Evolutionary conservation across 2,888 invertebrate genomes (phyloP).

Genomic region (Ectemnius continuus): DNA sequence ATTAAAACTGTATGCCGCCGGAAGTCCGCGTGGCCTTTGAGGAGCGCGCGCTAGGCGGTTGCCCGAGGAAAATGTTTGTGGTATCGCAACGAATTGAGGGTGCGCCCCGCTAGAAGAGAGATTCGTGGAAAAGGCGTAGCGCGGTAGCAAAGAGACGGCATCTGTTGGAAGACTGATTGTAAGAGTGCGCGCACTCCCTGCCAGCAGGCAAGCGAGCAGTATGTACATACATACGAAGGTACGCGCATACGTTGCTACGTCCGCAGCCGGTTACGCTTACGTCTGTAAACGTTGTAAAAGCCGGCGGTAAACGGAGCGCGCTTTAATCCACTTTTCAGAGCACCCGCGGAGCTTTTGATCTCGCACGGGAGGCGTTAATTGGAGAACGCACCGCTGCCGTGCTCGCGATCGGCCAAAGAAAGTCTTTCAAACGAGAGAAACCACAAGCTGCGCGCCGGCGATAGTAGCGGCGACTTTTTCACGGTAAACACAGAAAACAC

Average conservation of each 20-base stretch:
- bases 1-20: constrained; percentile 28
- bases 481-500: constrained; percentile 56
- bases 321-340: constrained; percentile 65
- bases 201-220: not conserved
- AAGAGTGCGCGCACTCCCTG: too few species aligned
- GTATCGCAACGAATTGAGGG: constrained; percentile 25
- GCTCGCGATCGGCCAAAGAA: constrained; percentile 62
- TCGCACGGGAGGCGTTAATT: constrained; percentile 70
- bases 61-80: constrained; percentile 16
- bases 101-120: constrained; percentile 14
- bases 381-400: constrained; percentile 58
- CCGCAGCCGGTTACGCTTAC: constrained; percentile 5
- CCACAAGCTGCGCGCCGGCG: constrained; percentile 33
- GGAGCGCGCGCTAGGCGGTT: not conserved
- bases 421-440: constrained; percentile 60
- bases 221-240: constrained; percentile 1
- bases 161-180: constrained; percentile 6
- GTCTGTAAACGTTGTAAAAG: constrained; percentile 58
- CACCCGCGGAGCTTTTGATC: constrained; percentile 64
- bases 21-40: constrained; percentile 1
- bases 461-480: constrained; percentile 59
- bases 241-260: not conserved
- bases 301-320: constrained; percentile 54
- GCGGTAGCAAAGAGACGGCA: constrained; percentile 29
- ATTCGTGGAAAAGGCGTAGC: constrained; percentile 28